Evolutionary conservation across 2,797 vertebrate species (phyloP).

Genomic region (Petrocephalus schoutedeni): DNA sequence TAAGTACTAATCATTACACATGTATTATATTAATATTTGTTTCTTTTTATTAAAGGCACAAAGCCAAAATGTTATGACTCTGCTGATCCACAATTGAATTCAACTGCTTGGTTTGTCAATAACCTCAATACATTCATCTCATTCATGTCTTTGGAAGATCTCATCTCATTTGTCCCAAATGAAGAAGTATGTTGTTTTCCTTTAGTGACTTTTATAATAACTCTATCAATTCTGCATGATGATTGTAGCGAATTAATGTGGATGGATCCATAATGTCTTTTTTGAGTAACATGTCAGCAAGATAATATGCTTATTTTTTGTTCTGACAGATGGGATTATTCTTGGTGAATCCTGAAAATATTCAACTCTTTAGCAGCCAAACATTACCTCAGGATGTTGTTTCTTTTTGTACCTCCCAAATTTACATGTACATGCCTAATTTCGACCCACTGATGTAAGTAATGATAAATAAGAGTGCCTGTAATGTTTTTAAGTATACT

Average conservation of each 20-base stretch:
- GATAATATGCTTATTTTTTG: neutral
- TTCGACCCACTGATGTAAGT: conserved; percentile 46
- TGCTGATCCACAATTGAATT: conserved; percentile 49
- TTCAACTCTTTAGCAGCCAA: conserved; percentile 52
- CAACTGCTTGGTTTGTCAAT: conserved; percentile 55
- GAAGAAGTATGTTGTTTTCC: conserved; percentile 37
- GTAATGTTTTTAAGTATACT: too few species aligned
- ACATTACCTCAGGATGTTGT: conserved; percentile 39
- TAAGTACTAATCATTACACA: neutral
- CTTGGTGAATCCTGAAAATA: conserved; percentile 47
- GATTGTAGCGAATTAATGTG: conserved; percentile 3
- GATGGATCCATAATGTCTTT: conserved; percentile 10
- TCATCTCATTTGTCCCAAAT: conserved; percentile 42
- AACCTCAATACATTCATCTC: conserved; percentile 53
- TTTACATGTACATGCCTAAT: conserved; percentile 40
- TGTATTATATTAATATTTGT: conserved; percentile 10
- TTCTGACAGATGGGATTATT: conserved; percentile 45
- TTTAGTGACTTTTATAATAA: neutral
- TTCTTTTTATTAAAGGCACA: conserved; percentile 39
- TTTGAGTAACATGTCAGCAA: neutral
- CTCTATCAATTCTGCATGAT: neutral
- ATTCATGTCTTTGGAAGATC: conserved; percentile 46
- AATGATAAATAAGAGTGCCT: neutral
- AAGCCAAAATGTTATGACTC: conserved; percentile 49
- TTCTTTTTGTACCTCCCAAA: conserved; percentile 42